Base-by-base conservation (phyloP, 2,888 invertebrate genomes). In the Eupithecia subfuscata region DNA sequence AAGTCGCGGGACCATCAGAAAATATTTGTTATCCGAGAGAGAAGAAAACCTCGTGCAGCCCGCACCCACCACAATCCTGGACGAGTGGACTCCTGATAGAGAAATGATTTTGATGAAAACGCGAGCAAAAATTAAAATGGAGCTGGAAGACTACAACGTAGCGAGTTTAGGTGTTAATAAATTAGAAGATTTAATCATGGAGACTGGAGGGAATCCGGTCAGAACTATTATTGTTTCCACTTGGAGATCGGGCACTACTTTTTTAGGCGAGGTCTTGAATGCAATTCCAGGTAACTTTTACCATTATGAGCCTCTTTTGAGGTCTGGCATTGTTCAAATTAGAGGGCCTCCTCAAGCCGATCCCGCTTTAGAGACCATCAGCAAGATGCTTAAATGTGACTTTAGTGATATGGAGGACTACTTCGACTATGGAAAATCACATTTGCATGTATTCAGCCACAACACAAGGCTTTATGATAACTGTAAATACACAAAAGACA, bases 221-320 rank as follows among this genome's bases (percentile, higher is more conserved):
- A 95, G 97, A 80, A 98, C 97, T 89, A 90, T 98, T 69, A 96
- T 98, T 81, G 92, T 98, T 77, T 97, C 98, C n/a, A 98, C 98
- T 18, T 98, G 98, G 98, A 95, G 98, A 82, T 98, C 98, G 7
- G 98, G 98, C 9, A 98, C 98, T 30, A 98, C 98, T 52, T 98
- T 98, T 89, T 95, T 98, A 71, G 98, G 98, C 73, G 98, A 98
- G 86, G 96, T 98, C 65, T 89, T 98, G 69, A 97, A 97, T 89
- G 96, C 98, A 40, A 96, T 98, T 88, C 98, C 98, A 25, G 98
- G 96, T 45, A 98, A 97, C 89, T 98, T 96, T 91, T 98, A 98
- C 92, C 98, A 98, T 89, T 98, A 98, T 88, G 98, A 98, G 90
- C 98, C 98, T 48, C 92, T 98, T 78, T 93, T 98, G 77, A 97